Percentiles rank a stretch among this genome's conserved stretches.
Conservation (phyloP, 1,140 invertebrate genomes). For the Periplaneta americana region DNA sequence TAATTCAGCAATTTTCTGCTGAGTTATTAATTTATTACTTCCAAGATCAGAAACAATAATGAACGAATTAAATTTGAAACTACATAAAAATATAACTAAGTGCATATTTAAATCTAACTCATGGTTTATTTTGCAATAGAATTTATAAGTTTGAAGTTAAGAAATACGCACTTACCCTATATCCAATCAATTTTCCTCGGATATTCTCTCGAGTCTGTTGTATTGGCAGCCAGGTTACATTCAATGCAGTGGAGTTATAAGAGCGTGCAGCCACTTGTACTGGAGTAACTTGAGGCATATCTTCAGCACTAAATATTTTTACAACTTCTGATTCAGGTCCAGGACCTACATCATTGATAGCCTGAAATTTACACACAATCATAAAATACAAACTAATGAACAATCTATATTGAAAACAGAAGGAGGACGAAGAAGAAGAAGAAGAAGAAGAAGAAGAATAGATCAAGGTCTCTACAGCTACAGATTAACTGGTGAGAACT, state of each 20-base stretch:
- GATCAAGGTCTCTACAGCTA: too few relatives aligned
- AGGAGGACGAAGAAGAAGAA: neutral
- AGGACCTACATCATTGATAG: constrained; percentile 72
- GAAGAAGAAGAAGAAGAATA: too few relatives aligned
- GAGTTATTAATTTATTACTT: too few relatives aligned
- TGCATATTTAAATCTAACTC: too few relatives aligned
- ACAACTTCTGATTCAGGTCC: constrained; percentile 76
- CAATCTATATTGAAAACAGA: constrained; percentile 4
- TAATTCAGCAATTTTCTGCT: too few relatives aligned
- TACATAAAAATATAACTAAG: too few relatives aligned
- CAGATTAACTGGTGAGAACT: too few relatives aligned
- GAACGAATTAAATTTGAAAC: too few relatives aligned
- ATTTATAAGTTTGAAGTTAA: too few relatives aligned
- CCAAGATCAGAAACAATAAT: too few relatives aligned
- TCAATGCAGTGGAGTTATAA: constrained; percentile 87
- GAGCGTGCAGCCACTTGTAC: constrained; percentile 68
- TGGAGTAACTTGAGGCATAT: constrained; percentile 89
- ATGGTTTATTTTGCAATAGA: too few relatives aligned
- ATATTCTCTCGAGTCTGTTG: constrained; percentile 78
- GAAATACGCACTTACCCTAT: constrained; percentile 70
- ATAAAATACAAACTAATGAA: too few relatives aligned
- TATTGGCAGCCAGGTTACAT: constrained; percentile 88
- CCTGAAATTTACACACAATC: constrained; percentile 41
- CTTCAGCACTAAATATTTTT: constrained; percentile 86
- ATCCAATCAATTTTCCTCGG: constrained; percentile 85